Evolutionary conservation across 2,113 vertebrate species (phyloP), one percentile per base, ranked within the genome.

Genomic region (Podarcis raffonei): DNA sequence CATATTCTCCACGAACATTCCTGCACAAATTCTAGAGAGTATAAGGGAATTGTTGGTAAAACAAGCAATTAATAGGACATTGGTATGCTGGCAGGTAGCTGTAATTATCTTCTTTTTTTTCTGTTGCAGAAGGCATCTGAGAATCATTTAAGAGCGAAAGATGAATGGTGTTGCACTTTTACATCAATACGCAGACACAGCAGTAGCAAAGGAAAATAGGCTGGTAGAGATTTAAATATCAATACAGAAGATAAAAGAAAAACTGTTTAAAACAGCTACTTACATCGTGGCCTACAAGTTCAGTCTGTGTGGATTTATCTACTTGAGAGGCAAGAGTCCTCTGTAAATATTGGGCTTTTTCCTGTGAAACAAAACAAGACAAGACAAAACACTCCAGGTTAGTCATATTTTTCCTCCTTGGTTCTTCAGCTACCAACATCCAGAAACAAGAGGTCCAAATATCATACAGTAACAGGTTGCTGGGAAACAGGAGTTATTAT

Each of bases 281-380:
- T 97, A 99, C 98, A 97, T 99, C 99, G 90, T 97, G 97, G 93
- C 97, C 96, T 91, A 96, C 79, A 72, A 98, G 95, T 92, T 99
- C 99, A 65, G 99, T 99, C 97, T 99, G 99, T 0, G 99, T 99
- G 91, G 97, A 97, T 96, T 98, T 98, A 96, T 99, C 98, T 94
- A 97, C 98, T 96, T 97, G 98, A 94, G 97, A 97, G 96, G 96
- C 94, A 93, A 97, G 96, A 87, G 96, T 93, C 96, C 96, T 98
- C 97, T 98, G 98, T 91, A 98, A 96, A 94, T 97, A 97, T 93
- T 95, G 97, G 90, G 97, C 96, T 93, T 97, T 98, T 90, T 98
- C 98, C 99, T 99, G 97, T 82, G 97, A 96, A 96, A 93, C 91
- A 93, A 96, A 94, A 83, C 30, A 62, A 88, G 37, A 81, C 25